Conservation (phyloP, 2,888 invertebrate genomes). For the Platycheirus rosarum region DNA sequence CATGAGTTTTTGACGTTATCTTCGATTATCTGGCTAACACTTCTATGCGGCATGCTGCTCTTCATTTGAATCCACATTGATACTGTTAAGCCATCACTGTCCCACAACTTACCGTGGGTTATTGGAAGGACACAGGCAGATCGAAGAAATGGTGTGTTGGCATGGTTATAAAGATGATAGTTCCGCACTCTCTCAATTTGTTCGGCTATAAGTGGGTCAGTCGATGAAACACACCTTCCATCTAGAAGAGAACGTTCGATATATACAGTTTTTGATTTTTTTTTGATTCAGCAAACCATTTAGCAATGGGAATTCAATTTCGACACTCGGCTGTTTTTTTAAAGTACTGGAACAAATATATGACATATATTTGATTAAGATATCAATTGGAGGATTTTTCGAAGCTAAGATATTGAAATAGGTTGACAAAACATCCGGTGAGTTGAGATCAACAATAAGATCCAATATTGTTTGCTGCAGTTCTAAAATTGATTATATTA, state of each 20-base stretch:
- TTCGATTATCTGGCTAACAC: conserved; percentile 77
- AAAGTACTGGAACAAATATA: conserved; percentile 79
- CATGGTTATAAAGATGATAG: conserved; percentile 79
- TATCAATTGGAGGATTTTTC: conserved; percentile 84
- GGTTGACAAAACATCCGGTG: conserved; percentile 83
- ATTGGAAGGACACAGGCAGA: conserved; percentile 81
- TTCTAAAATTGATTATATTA: conserved; percentile 84
- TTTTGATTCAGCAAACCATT: conserved; percentile 75
- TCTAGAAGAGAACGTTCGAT: conserved; percentile 75
- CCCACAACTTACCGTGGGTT: conserved; percentile 80
- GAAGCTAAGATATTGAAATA: conserved; percentile 86
- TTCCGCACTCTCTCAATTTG: conserved; percentile 80
- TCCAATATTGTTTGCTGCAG: conserved; percentile 87
- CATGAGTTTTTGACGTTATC: conserved; percentile 79
- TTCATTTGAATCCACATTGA: conserved; percentile 81
- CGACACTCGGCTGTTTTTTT: conserved; percentile 80
- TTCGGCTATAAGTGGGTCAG: conserved; percentile 77
- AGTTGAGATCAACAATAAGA: conserved; percentile 83
- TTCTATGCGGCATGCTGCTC: conserved; percentile 77
- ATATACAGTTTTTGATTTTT: background rate
- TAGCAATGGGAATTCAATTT: conserved; percentile 80
- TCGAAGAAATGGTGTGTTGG: conserved; percentile 79
- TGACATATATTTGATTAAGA: conserved; percentile 84
- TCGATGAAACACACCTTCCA: conserved; percentile 78
- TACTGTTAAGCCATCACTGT: conserved; percentile 79